Base-by-base conservation (phyloP, 2,113 vertebrate genomes). In the Crypturellus undulatus region DNA sequence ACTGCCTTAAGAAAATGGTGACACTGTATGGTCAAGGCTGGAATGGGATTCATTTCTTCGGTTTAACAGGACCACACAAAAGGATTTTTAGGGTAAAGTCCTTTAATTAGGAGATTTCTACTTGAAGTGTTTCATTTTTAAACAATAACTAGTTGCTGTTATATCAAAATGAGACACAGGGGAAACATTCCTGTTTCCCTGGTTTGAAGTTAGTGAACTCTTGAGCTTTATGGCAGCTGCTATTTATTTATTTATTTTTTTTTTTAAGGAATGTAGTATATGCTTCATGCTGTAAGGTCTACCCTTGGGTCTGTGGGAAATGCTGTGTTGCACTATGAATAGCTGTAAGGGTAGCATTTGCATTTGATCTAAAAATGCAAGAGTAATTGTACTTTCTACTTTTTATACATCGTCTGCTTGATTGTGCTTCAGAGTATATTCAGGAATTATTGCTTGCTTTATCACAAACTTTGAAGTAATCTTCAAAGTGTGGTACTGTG, bases 271-370 rank as follows among this genome's bases (percentile, higher is more conserved):
- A 54, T 54, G 16, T 69, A 56, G 30, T 52, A 3, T 89, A 20
- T 47, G 70, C 67, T 87, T 92, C 36, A 36, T 56, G 20, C 28
- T 86, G 7, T 73, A 84, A 93, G 51, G 30, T 94, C 86, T 94
- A 59, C 87, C 93, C 54, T 95, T 94, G 86, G 68, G 81, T 96
- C 64, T 96, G 78, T 97, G 87, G 87, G 87, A 86, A 72, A 92
- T 45, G 59, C 38, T 89, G 72, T 83, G 40, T 89, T 89, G 63
- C 68, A 67, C 95, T 96, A 95, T 65, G 60, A 96, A 78, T 97
- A 96, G 94, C 97, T 96, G 47, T 42, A 91, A 87, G 76, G 56
- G n/a, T 91, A 85, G 81, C 79, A 92, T 96, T 90, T 96, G 38
- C 63, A 92, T 96, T 78, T 94, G 77, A 72, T 38, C 80, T 95